Base-by-base conservation (phyloP, 2,888 invertebrate species). In the Netelia virgata region DNA sequence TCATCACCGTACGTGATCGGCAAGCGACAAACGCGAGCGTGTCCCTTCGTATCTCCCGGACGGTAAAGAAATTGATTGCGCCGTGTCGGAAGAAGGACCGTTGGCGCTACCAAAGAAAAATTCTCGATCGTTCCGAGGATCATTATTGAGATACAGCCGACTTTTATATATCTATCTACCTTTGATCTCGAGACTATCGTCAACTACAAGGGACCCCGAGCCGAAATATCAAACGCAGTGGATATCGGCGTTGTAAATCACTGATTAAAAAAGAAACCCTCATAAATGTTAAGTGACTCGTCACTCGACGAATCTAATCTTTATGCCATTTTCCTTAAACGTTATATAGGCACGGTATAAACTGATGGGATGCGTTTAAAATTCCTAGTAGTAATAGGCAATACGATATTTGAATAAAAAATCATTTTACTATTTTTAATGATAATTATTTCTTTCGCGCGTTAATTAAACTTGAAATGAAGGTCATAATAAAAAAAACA, bases 31-130 rank as follows among this genome's bases (percentile, higher is more conserved):
- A 70, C 47, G 66, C 59, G 16, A 23, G 41, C 23, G 72, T 18
- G 20, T 64, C 72, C 64, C 47, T 18, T 61, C 23, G n/a, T 61
- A 23, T 61, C 20, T 23, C 16, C 64, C 53, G n/a, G 23, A 47
- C 43, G 70, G 55, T 63, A 72, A 82, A 77, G 59, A 82, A 82
- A 77, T 77, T 77, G 77, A 77, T 82, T 68, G 68, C 64, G 28
- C 50, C 77, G 77, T 55, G 72, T 73, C 73, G 77, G 50, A 41
- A 73, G 72, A 73, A 41, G 20, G 57, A 72, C 66, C 50, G 50
- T 50, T 36, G 47, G 61, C n/a, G 43, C 16, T 50, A 18, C 41
- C 36, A 50, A 18, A 77, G 66, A 82, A 77, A 77, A 77, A 82
- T 82, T 63, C 72, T 50, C 59, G n/a, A 36, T 36, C 18, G 57